Percentiles rank a stretch among this genome's conserved stretches.
These are phyloP conservation scores for Alviniconcha strummeri DNA, from an alignment of 2,888 invertebrate genomes.

Conservation along the genomic window DNA sequence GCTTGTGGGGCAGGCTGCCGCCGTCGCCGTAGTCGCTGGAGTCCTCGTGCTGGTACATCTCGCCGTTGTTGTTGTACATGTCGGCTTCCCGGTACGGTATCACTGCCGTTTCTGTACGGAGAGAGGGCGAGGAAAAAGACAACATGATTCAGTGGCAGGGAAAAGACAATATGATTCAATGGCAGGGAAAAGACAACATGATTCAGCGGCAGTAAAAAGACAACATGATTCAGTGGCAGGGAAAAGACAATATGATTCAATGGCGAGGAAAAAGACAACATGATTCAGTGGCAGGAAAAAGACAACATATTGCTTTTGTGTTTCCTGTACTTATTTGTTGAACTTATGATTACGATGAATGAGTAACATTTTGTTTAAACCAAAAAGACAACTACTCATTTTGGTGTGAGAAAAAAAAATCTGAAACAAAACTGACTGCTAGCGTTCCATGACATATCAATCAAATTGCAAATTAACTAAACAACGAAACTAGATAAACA, in stretches of 20 bases:
- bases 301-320: neutral
- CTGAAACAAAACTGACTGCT: no score
- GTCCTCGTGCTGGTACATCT: conserved; percentile 26
- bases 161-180: neutral
- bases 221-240: neutral
- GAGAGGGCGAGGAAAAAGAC: neutral
- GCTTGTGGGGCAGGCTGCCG: conserved; percentile 6
- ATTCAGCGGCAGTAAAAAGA: neutral
- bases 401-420: no score
- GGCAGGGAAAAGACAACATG: neutral
- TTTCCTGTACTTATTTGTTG: no score
- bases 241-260: neutral
- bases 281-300: neutral
- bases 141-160: neutral
- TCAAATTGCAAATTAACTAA: no score
- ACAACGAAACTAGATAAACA: no score
- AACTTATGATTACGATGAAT: no score
- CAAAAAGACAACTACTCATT: no score
- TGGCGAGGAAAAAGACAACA: no score
- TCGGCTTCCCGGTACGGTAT: conserved; percentile 13
- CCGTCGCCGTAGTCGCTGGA: conserved; percentile 30
- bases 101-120: conserved; percentile 27
- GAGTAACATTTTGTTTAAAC: no score
- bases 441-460: no score
- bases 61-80: neutral